phyloP scores from a whole-genome alignment of 2,888 invertebrate genomes.

The Idaea dimidiata region DNA sequence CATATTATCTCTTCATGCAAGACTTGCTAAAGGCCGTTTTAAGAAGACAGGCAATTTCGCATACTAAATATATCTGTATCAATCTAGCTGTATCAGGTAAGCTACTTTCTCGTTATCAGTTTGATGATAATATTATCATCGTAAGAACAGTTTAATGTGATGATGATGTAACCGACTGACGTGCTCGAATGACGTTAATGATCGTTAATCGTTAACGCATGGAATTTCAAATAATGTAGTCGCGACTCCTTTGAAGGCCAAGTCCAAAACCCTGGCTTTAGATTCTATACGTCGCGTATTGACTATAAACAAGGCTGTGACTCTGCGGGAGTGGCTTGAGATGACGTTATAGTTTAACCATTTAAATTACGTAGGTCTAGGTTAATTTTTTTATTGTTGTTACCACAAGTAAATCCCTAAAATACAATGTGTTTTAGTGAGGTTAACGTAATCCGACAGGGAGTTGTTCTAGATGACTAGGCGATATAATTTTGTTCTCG shows the following conservation, averaged over 20 bases:
- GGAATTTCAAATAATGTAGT: conserved; percentile 20
- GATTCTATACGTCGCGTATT: neutral
- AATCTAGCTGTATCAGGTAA: too few relatives aligned
- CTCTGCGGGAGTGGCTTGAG: neutral
- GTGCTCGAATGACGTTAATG: conserved; percentile 29
- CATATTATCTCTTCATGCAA: too few relatives aligned
- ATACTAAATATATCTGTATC: too few relatives aligned
- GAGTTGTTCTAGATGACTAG: too few relatives aligned
- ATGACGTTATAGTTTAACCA: neutral
- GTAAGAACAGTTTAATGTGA: neutral
- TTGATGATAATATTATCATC: neutral
- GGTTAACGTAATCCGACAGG: too few relatives aligned
- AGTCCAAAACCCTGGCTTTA: neutral
- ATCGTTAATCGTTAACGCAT: conserved; percentile 32
- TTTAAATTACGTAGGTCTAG: too few relatives aligned
- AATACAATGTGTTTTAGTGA: too few relatives aligned
- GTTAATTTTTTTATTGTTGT: too few relatives aligned
- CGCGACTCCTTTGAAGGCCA: neutral
- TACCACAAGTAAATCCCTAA: too few relatives aligned
- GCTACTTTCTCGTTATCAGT: neutral
- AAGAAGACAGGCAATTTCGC: too few relatives aligned
- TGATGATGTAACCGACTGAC: conserved; percentile 39
- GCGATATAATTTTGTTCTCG: too few relatives aligned
- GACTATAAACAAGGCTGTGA: neutral
- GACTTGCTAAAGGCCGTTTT: too few relatives aligned